phyloP scores from a whole-genome alignment of 1,140 invertebrate genomes.

The Branchinecta lynchi region DNA sequence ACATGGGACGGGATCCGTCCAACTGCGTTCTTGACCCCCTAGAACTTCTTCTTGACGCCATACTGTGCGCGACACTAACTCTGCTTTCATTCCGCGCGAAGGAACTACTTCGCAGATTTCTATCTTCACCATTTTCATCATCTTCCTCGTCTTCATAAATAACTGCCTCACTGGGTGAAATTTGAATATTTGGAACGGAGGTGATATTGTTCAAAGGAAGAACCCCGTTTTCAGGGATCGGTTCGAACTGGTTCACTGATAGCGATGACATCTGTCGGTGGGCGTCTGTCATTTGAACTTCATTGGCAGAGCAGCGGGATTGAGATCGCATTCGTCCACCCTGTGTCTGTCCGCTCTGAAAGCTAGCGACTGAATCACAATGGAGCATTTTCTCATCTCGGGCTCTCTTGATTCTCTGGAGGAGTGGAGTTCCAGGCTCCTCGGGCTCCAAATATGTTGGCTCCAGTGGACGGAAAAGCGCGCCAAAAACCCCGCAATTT shows the following conservation, averaged over 20 bases:
- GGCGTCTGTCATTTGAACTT: not conserved
- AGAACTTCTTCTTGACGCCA: conserved; percentile 9
- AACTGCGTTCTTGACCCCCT: conserved; percentile 7
- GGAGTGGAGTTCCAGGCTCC: conserved; percentile 29
- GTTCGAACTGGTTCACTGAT: not conserved
- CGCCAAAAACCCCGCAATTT: conserved; percentile 57
- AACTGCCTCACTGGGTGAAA: not conserved
- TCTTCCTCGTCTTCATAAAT: not conserved
- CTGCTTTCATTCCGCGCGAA: not conserved
- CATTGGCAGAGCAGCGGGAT: not conserved
- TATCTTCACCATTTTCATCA: not conserved
- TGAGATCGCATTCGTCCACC: not conserved
- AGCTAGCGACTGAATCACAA: conserved; percentile 26
- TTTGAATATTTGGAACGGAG: not conserved
- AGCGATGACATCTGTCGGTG: not conserved
- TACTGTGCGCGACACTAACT: not conserved
- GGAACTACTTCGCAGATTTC: not conserved
- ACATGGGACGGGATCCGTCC: conserved; percentile 40
- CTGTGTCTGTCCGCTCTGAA: conserved; percentile 21
- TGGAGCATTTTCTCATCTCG: conserved; percentile 28
- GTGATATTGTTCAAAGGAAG: not conserved
- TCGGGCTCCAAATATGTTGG: conserved; percentile 31
- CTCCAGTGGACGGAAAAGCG: conserved; percentile 60
- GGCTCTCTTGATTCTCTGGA: conserved; percentile 34
- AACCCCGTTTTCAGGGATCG: not conserved